Conservation (phyloP, 2,888 invertebrate genomes). For the Sisyra nigra region DNA sequence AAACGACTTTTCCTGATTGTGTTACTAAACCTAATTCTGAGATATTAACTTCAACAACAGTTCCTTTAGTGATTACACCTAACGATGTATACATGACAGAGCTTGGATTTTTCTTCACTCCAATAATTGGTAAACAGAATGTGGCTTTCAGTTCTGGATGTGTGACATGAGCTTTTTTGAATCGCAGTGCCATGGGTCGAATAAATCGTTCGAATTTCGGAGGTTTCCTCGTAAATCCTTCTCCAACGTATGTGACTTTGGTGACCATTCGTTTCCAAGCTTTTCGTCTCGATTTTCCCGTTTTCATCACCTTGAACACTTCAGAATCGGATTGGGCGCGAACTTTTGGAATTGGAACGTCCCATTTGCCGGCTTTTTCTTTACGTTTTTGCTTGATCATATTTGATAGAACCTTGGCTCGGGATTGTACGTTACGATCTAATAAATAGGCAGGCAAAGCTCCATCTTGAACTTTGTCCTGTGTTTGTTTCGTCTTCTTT, state of each 20-base stretch:
- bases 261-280: conserved; percentile 99
- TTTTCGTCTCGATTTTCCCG: conserved; percentile 86
- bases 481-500: conserved; percentile 69
- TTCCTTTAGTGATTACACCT: conserved; percentile 98
- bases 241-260: conserved; percentile 95
- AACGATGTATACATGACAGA: conserved; percentile 93
- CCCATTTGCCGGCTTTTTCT: conserved; percentile 99
- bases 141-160: conserved; percentile 98
- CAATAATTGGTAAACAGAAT: conserved; percentile 92
- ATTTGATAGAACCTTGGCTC: conserved; percentile 92
- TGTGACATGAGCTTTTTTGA: conserved; percentile 96
- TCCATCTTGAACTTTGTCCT: conserved; percentile 72
- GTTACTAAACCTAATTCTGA: conserved; percentile 97
- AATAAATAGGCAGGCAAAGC: conserved; percentile 93
- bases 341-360: conserved; percentile 97
- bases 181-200: conserved; percentile 89
- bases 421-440: conserved; percentile 86
- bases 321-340: conserved; percentile 92
- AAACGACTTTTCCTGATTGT: conserved; percentile 96
- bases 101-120: conserved; percentile 97
- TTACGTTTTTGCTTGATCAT: conserved; percentile 99
- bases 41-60: conserved; percentile 94
- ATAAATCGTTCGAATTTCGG: conserved; percentile 99
- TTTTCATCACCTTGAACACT: conserved; percentile 83
- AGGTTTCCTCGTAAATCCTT: conserved; percentile 96